Base-by-base conservation (phyloP, 2,888 invertebrate species). In the Nemapogon koenigi region DNA sequence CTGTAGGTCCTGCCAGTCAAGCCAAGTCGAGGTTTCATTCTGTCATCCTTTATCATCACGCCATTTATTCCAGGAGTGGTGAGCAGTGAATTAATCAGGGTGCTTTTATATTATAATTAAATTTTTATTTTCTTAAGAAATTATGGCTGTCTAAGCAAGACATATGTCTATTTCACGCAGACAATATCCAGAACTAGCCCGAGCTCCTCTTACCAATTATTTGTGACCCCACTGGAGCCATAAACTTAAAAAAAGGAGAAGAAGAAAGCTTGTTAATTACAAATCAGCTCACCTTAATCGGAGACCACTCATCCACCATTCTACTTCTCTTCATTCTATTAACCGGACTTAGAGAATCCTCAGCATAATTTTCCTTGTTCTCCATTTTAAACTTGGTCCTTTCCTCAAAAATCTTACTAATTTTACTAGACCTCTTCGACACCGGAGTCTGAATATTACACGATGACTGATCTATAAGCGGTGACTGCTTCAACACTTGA, bases 331-430 rank as follows among this genome's bases (percentile, higher is more conserved):
- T n/a, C n/a, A n/a, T n/a, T n/a, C n/a, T n/a, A n/a, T n/a, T n/a
- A n/a, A n/a, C n/a, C n/a, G n/a, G n/a, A n/a, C n/a, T n/a, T 22
- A 59, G 48, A 26, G 66, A 71, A 25, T 73, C 75, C n/a, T 70
- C 59, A 0, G 76, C 51, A 14, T 75, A 7, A 45, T 71, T 71
- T 50, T 71, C 71, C n/a, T 72, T 73, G 40, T 72, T 68, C 0
- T 58, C 55, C 59, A 62, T 65, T 42, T 65, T 75, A 32, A 69
- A 75, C 17, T 47, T 50, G 0, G 56, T 58, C 19, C 76, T 46
- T 8, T 76, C 76, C 41, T 73, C 70, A 22, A 68, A 66, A 26
- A 76, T 63, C 45, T 58, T 62, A 0, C 56, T 53, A 3, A 76
- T 66, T 37, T 66, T 70, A 4, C 47, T 53, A 1, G 57, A 52